Evolutionary conservation across 2,113 vertebrate species (phyloP), one percentile per base, ranked within the genome.

Genomic region (Dunckerocampus dactyliophorus): DNA sequence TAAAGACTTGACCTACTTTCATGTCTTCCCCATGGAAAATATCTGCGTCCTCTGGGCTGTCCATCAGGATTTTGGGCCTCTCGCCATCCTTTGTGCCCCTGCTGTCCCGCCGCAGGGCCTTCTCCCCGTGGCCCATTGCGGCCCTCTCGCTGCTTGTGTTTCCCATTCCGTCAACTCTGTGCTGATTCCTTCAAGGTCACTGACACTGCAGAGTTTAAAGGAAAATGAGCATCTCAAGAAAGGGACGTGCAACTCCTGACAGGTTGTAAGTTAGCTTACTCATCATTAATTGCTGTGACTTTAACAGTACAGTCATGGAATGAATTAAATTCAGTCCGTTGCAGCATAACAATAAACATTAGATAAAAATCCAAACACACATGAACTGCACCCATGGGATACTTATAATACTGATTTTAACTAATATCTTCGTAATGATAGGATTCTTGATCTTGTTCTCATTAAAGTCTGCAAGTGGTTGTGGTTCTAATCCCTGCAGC

Each of bases 61-160:
- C 97, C 95, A 99, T 98, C 3, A 99, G 68, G 68, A 98, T 98
- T 74, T 99, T 98, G 3, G 95, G 94, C 46, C 95, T 87, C 59
- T 95, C 95, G 1, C 94, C 93, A 0, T 98, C 95, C 67, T 99
- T 99, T 0, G 79, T 85, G 11, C 94, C 95, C 0, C 93, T 85
- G 74, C 87, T 93, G 85, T 97, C 95, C 54, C 93, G 88, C 21
- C 95, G 91, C 63, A 91, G 80, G 8, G 84, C 77, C 82, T 98
- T 98, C 16, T 95, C 94, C 6, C 92, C 94, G 0, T 96, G 95
- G 11, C 94, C 95, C 86, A 95, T 80, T 0, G 91, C 93, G 0
- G 91, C 90, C 62, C 96, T 90, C 82, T 98, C 97, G 0, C 96
- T 99, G 91, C 92, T 99, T 0, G 96, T 99, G 77, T 99, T 99